Conservation (phyloP, 2,113 vertebrate genomes). For the Chamaetylas fuelleborni region DNA sequence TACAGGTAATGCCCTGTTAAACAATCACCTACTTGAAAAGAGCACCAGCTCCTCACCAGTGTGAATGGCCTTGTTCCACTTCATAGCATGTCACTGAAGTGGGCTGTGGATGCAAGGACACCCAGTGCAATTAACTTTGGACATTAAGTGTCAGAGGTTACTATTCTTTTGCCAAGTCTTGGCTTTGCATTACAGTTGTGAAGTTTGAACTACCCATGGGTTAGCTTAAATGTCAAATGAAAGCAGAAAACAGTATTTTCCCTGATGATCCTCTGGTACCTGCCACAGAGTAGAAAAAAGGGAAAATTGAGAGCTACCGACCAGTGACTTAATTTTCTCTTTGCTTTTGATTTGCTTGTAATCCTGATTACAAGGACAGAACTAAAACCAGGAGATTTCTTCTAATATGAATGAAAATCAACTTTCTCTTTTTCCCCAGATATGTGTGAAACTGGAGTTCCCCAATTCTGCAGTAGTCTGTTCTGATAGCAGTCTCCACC, state of each 20-base stretch:
- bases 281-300: background rate
- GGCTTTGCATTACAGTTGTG: background rate
- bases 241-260: background rate
- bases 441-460: background rate
- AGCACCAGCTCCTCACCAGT: background rate
- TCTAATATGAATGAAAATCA: background rate
- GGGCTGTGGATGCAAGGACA: fast-evolving
- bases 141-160: background rate
- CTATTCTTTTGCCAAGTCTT: background rate
- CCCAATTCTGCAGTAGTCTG: background rate
- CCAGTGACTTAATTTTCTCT: background rate
- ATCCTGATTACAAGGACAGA: background rate
- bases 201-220: background rate
- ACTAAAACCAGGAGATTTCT: background rate
- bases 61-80: background rate
- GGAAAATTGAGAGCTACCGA: background rate
- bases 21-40: background rate
- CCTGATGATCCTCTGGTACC: background rate
- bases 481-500: background rate
- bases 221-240: background rate
- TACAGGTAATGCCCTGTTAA: conserved; percentile 75
- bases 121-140: background rate
- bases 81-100: background rate
- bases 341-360: background rate
- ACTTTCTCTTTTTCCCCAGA: background rate